phyloP scores from a whole-genome alignment of 2,113 vertebrate species.

The Megaptera novaeangliae region DNA sequence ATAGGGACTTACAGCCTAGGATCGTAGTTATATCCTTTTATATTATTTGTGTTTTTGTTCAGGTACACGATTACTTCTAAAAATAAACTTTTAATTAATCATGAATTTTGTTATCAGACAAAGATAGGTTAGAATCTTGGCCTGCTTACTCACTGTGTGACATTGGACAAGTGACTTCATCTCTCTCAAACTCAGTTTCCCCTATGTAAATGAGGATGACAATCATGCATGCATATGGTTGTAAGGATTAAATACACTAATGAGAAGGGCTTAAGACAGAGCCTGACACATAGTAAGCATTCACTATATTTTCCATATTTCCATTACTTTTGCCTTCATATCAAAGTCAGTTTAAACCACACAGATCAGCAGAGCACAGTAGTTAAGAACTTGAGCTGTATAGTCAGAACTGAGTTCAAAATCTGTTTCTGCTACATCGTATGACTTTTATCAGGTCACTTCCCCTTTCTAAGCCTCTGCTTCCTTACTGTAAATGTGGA shows the following conservation, averaged over 20 bases:
- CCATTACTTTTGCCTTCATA: neutral
- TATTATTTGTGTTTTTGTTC: neutral
- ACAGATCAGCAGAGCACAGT: neutral
- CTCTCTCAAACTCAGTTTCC: neutral
- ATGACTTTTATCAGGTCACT: neutral
- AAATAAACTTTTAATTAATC: neutral
- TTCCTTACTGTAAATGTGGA: neutral
- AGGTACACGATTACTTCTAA: neutral
- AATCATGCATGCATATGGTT: neutral
- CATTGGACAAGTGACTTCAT: neutral
- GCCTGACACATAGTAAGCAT: neutral
- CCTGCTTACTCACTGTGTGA: neutral
- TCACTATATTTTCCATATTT: neutral
- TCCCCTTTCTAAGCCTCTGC: neutral
- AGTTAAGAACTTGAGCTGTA: neutral
- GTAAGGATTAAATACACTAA: neutral
- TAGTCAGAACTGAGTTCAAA: neutral
- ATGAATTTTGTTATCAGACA: neutral
- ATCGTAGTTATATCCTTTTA: neutral
- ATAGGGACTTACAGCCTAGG: neutral
- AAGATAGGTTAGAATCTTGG: neutral
- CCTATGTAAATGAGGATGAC: neutral
- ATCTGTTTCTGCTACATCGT: neutral
- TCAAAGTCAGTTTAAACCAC: neutral
- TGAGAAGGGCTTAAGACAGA: neutral